Base-by-base conservation (phyloP, 2,113 vertebrate species). In the Rhinoderma darwinii region DNA sequence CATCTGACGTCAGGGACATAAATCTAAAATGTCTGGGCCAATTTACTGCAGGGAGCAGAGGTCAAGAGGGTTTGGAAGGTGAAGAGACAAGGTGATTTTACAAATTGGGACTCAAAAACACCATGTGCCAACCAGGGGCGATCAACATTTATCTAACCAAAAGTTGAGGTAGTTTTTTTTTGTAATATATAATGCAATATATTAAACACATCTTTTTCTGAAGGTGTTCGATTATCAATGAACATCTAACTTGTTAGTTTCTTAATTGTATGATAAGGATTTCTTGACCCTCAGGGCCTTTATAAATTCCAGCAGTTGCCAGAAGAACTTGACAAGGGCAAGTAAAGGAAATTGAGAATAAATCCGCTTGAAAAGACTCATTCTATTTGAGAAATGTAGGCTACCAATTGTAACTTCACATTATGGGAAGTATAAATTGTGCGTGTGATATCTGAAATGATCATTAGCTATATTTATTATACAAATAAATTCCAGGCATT, bases 401-500 rank as follows among this genome's bases (percentile, higher is more conserved):
- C 41, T 74, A 44, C n/a, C 27, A 81, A 73, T 78, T 72, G 37
- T 81, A 81, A 73, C 76, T 72, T 56, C 9, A 73, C 47, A 72
- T 87, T 82, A 82, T 63, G 78, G 68, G 47, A 74, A 47, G 50
- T 81, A 87, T 82, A 81, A 87, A 81, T 82, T 82, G 77, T 18
- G 80, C 32, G 66, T 74, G 77, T 82, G 77, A 82, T 82, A 82
- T 73, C 66, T 61, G 78, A 87, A 82, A 87, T 82, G 85, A 87
- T 82, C 78, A 44, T 87, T 87, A 87, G 77, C 47, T 27, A 72
- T 87, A 87, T 87, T 87, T 87, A 87, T 87, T 74, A 82, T 80
- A 81, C 77, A 82, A 87, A 87, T 87, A 87, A 82, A 87, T 87
- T 87, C 78, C 47, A 87, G 68, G n/a, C 77, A n/a, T 47, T 82